Evolutionary conservation across 2,797 vertebrate species (phyloP).

Genomic region (Telmatherina bonti): DNA sequence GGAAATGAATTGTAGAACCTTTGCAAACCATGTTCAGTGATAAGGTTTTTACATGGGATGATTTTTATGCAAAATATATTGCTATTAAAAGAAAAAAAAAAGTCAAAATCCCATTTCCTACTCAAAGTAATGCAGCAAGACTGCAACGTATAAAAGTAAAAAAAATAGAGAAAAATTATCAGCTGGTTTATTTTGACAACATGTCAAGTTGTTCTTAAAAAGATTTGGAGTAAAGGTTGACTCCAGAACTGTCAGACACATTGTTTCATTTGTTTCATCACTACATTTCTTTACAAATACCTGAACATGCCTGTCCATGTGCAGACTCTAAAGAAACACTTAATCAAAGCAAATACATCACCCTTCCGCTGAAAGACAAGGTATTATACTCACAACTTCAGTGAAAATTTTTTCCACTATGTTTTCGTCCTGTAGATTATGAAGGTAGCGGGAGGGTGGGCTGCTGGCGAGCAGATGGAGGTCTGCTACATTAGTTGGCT

Average conservation of each 20-base stretch:
- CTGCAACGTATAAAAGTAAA: slow-evolving; percentile 1
- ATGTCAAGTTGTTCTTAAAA: slow-evolving; percentile 28
- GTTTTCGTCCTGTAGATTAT: slow-evolving; percentile 88
- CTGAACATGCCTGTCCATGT: slow-evolving; percentile 54
- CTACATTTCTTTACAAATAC: slow-evolving; percentile 46
- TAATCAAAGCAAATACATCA: slow-evolving; percentile 37
- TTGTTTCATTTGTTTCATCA: slow-evolving; percentile 58
- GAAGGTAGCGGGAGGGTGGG: slow-evolving; percentile 86
- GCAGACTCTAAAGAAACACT: slow-evolving; percentile 26
- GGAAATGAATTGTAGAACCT: too few species aligned
- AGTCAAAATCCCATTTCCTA: too few species aligned
- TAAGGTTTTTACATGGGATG: not conserved
- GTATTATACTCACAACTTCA: slow-evolving; percentile 86
- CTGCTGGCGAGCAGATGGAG: slow-evolving; percentile 88
- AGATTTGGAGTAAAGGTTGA: slow-evolving; percentile 17
- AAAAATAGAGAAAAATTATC: slow-evolving; percentile 1
- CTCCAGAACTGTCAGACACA: slow-evolving; percentile 28
- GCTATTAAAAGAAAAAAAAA: not conserved
- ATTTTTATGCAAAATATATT: not conserved
- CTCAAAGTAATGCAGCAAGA: not conserved
- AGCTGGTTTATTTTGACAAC: not conserved
- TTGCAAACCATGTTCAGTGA: not conserved
- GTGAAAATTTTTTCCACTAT: slow-evolving; percentile 85
- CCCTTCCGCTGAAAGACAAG: slow-evolving; percentile 39
- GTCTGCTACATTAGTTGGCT: slow-evolving; percentile 86